Percentiles rank a stretch among this genome's conserved stretches.
Evolutionary conservation across 92 coral and sea anemone genomes (phyloP).

Genomic region (Diadumene lineata): DNA sequence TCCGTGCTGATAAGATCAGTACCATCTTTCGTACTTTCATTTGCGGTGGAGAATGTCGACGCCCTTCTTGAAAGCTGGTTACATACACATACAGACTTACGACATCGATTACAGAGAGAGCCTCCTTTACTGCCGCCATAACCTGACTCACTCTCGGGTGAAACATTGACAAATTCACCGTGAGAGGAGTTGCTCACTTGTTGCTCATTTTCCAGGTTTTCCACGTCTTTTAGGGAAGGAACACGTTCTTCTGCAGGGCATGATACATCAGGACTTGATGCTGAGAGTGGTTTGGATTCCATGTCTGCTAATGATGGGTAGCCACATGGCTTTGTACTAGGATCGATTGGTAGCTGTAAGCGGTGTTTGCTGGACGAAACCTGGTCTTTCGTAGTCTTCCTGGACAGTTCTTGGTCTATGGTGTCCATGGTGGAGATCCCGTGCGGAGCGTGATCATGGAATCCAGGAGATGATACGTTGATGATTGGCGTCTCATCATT

Average conservation of each 20-base stretch:
- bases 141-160: constrained; percentile 28
- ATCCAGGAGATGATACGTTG: constrained; percentile 29
- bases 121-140: constrained; percentile 8
- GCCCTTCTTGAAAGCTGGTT: background rate
- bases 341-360: constrained; percentile 16
- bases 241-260: background rate
- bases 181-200: background rate
- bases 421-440: background rate
- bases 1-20: constrained; percentile 5
- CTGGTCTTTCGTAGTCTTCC: background rate
- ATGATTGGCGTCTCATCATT: constrained; percentile 22
- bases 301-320: constrained; percentile 2
- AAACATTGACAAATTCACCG: background rate
- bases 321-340: constrained; percentile 1
- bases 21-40: background rate
- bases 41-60: background rate
- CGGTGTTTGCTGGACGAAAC: background rate
- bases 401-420: background rate
- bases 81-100: constrained; percentile 8
- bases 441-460: background rate
- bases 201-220: background rate
- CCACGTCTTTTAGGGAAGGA: background rate
- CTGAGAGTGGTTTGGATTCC: constrained; percentile 25
- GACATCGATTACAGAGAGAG: constrained; percentile 9
- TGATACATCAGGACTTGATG: constrained; percentile 35